Base-by-base conservation (phyloP, 1,140 invertebrate species). In the Formica exsecta region DNA sequence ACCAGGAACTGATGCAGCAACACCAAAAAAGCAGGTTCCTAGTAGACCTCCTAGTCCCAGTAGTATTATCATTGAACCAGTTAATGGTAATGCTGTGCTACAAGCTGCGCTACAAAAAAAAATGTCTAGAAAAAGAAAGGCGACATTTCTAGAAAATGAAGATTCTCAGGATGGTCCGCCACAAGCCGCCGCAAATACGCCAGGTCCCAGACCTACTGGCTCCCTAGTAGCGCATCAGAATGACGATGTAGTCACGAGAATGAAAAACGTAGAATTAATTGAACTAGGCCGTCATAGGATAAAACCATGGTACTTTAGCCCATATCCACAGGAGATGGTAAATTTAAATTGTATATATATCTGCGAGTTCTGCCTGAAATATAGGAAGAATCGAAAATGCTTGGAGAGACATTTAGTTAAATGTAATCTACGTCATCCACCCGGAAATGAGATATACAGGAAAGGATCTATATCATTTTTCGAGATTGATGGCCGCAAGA, bases 321-420 rank as follows among this genome's bases (percentile, higher is more conserved):
- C 99, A 0, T 99, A 99, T 95, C 99, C 99, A 22, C 98, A 98
- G 97, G 99, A 99, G 96, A 97, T 99, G 95, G 98, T 99, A 13
- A 97, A 97, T 87, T 95, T 99, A 89, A 95, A 97, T 13, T 99
- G 99, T 95, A 98, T 99, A 90, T 99, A 99, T 94, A 99, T 99
- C 85, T 99, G 99, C 96, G 99, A 99, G 96, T 99, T 99, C 95
- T 99, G 99, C 95, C 95, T 99, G 5, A 99, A 99, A 93, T 99
- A 99, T 93, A 96, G 99, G 89, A 99, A 99, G 95, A 99, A 98
- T 96, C 96, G 97, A 95, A 99, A 98, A 94, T 99, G 99, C 94
- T 95, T 99, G 76, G 98, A 99, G 94, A 96, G 99, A 90, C 99
- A 99, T 95, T 95, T 99, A 92, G 97, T 97, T 93, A 99, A 99